Conservation (phyloP, 2,888 invertebrate genomes). For the Melinaea menophilus region DNA sequence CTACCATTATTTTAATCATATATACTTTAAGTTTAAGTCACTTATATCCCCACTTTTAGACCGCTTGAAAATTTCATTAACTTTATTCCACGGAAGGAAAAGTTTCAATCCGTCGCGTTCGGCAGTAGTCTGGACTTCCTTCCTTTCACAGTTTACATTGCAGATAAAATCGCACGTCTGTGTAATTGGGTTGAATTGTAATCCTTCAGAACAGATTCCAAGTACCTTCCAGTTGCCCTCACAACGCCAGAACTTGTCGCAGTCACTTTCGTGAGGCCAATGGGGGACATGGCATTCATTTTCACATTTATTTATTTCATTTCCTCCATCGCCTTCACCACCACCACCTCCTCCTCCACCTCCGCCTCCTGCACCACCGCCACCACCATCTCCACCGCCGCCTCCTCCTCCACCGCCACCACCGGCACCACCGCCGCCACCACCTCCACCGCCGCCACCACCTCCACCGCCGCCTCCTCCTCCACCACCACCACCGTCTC, state of each 20-base stretch:
- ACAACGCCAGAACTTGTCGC: conserved; percentile 65
- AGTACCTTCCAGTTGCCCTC: conserved; percentile 42
- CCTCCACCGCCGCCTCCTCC: background rate
- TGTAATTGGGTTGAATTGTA: conserved; percentile 55
- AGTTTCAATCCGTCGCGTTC: conserved; percentile 44
- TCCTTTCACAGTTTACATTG: conserved; percentile 50
- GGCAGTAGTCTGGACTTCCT: conserved; percentile 38
- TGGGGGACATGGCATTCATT: conserved; percentile 52
- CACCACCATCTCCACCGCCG: background rate
- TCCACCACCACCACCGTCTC: too few relatives aligned
- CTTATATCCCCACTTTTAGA: background rate
- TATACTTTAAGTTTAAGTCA: background rate
- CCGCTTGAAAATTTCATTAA: conserved; percentile 33
- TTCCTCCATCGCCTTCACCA: conserved; percentile 11
- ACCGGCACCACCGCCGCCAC: conserved; percentile 9
- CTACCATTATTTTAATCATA: too few relatives aligned
- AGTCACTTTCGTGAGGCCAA: conserved; percentile 58
- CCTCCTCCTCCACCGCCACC: conserved; percentile 16
- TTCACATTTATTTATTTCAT: conserved; percentile 40
- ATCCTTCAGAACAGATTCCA: conserved; percentile 54
- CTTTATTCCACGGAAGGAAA: conserved; percentile 51
- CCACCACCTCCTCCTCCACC: conserved; percentile 16
- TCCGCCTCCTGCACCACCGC: conserved; percentile 13
- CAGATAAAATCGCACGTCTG: conserved; percentile 58
- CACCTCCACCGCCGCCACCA: too few relatives aligned